phyloP scores from a whole-genome alignment of 2,113 vertebrate genomes.

The Colinus virginianus region DNA sequence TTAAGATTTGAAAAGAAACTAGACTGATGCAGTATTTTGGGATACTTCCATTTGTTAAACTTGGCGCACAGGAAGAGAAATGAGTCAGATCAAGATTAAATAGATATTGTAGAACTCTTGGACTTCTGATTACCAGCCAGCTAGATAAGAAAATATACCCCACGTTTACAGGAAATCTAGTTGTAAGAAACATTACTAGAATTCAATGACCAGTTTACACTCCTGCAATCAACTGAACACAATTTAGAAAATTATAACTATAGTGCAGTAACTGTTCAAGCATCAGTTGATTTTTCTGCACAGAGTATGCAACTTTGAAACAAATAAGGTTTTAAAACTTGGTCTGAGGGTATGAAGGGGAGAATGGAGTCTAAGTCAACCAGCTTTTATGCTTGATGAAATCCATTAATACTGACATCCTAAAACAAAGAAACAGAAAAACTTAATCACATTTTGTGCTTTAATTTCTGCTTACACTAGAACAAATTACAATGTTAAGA shows the following conservation, averaged over 20 bases:
- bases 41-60: not conserved
- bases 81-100: not conserved
- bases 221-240: not conserved
- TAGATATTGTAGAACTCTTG: not conserved
- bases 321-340: not conserved
- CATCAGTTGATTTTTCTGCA: not conserved
- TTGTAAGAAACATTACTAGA: not conserved
- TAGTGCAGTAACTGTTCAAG: not conserved
- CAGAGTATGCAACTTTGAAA: not conserved
- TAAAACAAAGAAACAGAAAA: not conserved
- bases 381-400: not conserved
- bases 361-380: not conserved
- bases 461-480: not conserved
- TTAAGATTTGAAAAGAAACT: constrained; percentile 23
- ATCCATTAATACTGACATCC: not conserved
- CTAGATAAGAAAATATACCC: not conserved
- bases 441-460: not conserved
- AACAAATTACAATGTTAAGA: not conserved
- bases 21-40: not conserved
- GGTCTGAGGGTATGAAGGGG: not conserved
- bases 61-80: not conserved
- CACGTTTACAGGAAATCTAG: not conserved
- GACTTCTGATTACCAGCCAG: not conserved
- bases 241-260: not conserved
- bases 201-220: not conserved